Base-by-base conservation (phyloP, 1,140 invertebrate species). In the Akabosia matsudoensis region DNA sequence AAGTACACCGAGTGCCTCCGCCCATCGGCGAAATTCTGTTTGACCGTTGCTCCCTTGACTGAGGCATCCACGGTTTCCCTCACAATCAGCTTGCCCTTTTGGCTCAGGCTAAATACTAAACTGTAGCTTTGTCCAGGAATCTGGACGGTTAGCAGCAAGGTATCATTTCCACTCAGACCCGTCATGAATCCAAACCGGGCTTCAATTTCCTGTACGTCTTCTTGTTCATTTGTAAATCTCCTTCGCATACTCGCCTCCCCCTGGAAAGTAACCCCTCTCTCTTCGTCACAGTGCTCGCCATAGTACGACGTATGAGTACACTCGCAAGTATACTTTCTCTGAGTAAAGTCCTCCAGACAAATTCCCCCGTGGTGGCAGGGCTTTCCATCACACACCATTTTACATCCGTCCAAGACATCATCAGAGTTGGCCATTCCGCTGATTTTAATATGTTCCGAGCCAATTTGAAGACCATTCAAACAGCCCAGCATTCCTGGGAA, bases 271-370 rank as follows among this genome's bases (percentile, higher is more conserved):
- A 93, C 93, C 2, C 93, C 93, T 83, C 93, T 93, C 83, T 95
- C 88, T 83, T 90, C 87, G 22, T 85, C 86, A 79, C 89, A 90
- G 71, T 85, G 81, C 81, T 94, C 91, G 52, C 94, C 94, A 81
- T 93, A 92, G 83, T 94, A 96, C 73, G 92, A 95, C 3, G 93
- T 97, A 24, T 91, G 87, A 76, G 94, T 91, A 82, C 95, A 97
- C 79, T 96, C 91, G 83, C 95, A 97, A 4, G 90, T 90, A 76
- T 91, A 92, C 78, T 92, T 88, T 73, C 92, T 91, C 71, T 91
- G 90, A n/a, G 90, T 89, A 83, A 96, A 97, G 83, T 94, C 91
- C 84, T 97, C 95, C 10, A 92, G 91, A 82, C 95, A 97, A 28
- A 82, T 70, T 2, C 80, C 82, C 26, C 28, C 67, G 22, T 70